A percentile compares a stretch with the other conserved stretches of the same genome.
Evolutionary conservation across 2,888 invertebrate genomes (phyloP).

Genomic region (Thecophora atra): DNA sequence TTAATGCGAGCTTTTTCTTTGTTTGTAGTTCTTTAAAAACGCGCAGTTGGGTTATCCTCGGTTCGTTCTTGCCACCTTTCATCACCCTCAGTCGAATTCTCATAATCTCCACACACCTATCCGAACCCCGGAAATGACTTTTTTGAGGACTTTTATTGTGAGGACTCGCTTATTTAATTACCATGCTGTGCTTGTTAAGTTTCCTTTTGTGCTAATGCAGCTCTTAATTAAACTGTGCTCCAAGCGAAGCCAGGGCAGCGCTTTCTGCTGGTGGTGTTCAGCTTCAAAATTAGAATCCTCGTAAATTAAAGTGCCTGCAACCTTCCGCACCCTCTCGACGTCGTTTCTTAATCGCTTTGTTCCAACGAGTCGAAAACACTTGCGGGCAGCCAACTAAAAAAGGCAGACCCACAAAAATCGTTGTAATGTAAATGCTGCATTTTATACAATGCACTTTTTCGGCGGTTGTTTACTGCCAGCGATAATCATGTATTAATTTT

Average conservation of each 20-base stretch:
- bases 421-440: slow-evolving; percentile 22
- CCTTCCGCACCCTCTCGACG: background rate
- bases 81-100: no score
- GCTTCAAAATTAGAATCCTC: slow-evolving; percentile 30
- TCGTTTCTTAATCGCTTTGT: background rate
- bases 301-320: slow-evolving; percentile 17
- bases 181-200: background rate
- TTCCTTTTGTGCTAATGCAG: slow-evolving; percentile 4
- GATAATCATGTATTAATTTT: background rate
- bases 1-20: no score
- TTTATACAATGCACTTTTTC: background rate
- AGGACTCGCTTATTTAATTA: background rate
- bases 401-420: background rate
- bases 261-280: slow-evolving; percentile 26
- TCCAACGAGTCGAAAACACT: slow-evolving; percentile 2
- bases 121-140: no score
- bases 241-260: slow-evolving; percentile 10
- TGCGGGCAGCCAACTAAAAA: slow-evolving; percentile 13
- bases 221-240: slow-evolving; percentile 29
- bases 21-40: no score
- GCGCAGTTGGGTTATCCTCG: no score
- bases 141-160: background rate
- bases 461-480: background rate
- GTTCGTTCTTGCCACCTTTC: no score
- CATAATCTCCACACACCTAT: no score